phyloP scores from a whole-genome alignment of 1,140 invertebrate genomes.

The Zaprionus camerounensis region DNA sequence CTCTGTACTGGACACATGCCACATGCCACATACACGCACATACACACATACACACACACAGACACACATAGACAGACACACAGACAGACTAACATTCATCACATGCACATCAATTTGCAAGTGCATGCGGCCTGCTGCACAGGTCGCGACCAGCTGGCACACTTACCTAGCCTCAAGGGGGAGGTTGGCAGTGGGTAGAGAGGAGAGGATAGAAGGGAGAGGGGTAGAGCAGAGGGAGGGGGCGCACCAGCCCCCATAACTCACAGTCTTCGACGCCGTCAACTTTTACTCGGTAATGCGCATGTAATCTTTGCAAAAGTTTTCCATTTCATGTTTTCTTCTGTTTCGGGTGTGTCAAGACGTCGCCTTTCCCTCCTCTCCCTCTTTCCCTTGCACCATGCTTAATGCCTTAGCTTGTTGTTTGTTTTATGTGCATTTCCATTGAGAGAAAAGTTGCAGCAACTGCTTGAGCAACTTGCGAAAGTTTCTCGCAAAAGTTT shows the following conservation, averaged over 20 bases:
- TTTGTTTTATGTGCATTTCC: constrained; percentile 60
- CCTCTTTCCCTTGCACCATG: constrained; percentile 25
- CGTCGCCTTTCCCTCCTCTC: no score
- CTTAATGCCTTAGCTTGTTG: constrained; percentile 58
- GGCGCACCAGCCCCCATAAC: constrained; percentile 42
- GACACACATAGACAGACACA: not conserved
- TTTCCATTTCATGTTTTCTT: constrained; percentile 39
- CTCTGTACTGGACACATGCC: constrained; percentile 1
- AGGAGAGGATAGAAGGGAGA: not conserved
- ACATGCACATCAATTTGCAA: constrained; percentile 58
- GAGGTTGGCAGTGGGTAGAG: no score
- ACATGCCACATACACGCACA: constrained; percentile 5
- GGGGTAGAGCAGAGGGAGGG: not conserved
- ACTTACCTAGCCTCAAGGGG: constrained; percentile 4
- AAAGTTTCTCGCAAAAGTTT: constrained; percentile 58
- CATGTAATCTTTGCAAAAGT: constrained; percentile 72
- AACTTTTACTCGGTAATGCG: constrained; percentile 52
- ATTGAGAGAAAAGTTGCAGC: constrained; percentile 38
- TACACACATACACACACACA: not conserved
- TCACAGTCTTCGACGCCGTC: constrained; percentile 38
- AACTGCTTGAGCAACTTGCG: constrained; percentile 18
- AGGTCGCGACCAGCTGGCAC: constrained; percentile 47
- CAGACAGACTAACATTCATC: constrained; percentile 21
- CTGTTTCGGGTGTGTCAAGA: constrained; percentile 15
- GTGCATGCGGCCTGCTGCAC: constrained; percentile 58